phyloP scores from a whole-genome alignment of 2,888 invertebrate species.

The Dynastes tityus region DNA sequence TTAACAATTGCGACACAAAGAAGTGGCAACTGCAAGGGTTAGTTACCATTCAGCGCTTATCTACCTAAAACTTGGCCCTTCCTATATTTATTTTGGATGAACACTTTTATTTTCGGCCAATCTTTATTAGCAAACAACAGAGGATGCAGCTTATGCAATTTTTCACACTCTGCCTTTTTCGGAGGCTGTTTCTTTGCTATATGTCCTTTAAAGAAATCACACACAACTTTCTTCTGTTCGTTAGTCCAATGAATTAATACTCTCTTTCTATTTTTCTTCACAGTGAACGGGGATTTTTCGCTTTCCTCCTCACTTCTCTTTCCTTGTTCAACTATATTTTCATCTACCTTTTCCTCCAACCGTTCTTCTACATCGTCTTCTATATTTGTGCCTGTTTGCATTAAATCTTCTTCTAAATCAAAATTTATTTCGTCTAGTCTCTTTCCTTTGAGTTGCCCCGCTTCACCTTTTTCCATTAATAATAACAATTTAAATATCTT shows the following conservation, averaged over 20 bases:
- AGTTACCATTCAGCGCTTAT: too few relatives aligned
- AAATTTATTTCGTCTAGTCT: conserved; percentile 53
- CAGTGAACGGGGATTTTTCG: background rate
- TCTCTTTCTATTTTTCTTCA: background rate
- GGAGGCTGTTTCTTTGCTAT: conserved; percentile 16
- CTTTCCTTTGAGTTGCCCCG: conserved; percentile 55
- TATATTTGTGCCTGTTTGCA: background rate
- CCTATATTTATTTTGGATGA: background rate
- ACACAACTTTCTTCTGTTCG: conserved; percentile 31
- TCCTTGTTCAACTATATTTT: background rate
- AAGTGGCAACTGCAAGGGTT: too few relatives aligned
- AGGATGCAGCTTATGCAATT: background rate
- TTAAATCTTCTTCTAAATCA: conserved; percentile 52
- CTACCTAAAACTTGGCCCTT: too few relatives aligned
- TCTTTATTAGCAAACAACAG: background rate
- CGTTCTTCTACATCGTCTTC: background rate
- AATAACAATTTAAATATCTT: conserved; percentile 48
- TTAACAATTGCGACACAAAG: too few relatives aligned
- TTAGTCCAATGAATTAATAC: conserved; percentile 26
- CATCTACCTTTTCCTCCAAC: background rate
- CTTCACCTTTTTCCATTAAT: conserved; percentile 55
- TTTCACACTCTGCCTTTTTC: background rate
- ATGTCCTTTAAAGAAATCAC: conserved; percentile 19
- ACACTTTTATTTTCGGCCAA: background rate
- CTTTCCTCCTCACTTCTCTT: background rate